Conservation (phyloP, 2,797 vertebrate genomes). For the Tarsius wallacei region DNA sequence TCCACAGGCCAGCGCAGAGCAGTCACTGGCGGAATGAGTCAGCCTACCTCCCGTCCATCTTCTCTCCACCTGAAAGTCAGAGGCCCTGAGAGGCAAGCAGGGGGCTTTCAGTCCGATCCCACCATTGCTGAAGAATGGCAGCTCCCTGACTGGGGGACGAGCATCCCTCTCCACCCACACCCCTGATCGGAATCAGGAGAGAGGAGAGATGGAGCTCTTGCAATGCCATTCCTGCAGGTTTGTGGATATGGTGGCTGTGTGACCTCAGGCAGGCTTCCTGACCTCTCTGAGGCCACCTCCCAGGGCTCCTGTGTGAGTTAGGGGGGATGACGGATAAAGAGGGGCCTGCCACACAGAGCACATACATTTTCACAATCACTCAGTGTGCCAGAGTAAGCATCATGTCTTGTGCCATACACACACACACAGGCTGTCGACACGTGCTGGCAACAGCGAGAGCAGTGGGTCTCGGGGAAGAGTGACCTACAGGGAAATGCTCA, state of each 20-base stretch:
- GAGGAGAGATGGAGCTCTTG: fast-evolving
- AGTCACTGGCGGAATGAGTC: fast-evolving
- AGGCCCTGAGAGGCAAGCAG: fast-evolving
- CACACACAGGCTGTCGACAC: fast-evolving
- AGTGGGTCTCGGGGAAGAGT: neutral
- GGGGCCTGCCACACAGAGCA: neutral
- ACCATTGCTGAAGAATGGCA: neutral
- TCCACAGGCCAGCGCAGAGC: neutral
- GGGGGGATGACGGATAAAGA: fast-evolving
- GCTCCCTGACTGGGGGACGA: fast-evolving
- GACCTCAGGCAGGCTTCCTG: neutral
- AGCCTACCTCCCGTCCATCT: neutral
- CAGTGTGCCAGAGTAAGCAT: neutral
- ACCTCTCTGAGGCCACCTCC: neutral
- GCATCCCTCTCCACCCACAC: neutral
- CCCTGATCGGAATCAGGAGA: fast-evolving
- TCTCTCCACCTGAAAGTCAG: neutral
- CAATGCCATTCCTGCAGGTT: neutral
- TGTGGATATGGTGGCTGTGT: fast-evolving
- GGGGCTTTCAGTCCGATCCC: neutral
- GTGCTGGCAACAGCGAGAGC: neutral
- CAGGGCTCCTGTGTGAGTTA: neutral
- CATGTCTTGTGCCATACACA: neutral
- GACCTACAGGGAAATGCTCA: neutral
- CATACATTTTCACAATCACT: too few species aligned